Conservation (phyloP, 30 jellyfish, hydroid and myxozoan species). For the Turritopsis rubra region DNA sequence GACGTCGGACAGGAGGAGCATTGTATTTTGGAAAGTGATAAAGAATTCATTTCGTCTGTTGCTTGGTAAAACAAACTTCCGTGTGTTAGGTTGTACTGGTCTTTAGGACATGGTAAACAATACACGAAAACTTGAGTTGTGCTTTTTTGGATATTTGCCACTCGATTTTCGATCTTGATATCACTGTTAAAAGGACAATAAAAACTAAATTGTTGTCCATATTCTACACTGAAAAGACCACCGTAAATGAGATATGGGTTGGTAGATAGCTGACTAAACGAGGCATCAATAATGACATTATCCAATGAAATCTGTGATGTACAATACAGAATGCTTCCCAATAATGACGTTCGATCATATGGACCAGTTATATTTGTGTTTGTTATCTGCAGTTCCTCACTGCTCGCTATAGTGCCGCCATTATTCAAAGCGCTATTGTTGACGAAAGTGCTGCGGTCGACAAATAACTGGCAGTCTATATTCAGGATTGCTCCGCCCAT, state of each 20-base stretch:
- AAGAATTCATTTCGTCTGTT: neutral
- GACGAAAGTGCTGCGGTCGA: neutral
- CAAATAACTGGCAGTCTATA: neutral
- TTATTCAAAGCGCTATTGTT: neutral
- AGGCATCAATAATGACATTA: neutral
- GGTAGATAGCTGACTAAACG: neutral
- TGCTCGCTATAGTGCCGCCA: neutral
- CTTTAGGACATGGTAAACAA: neutral
- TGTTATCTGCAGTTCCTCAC: neutral
- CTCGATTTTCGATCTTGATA: neutral
- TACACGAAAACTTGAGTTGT: neutral
- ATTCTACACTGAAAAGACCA: neutral
- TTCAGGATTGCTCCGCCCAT: neutral
- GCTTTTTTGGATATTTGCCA: neutral
- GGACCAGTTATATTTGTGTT: neutral
- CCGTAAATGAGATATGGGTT: neutral
- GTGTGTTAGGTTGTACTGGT: neutral
- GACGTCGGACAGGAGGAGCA: constrained; percentile 2
- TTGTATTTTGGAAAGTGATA: neutral
- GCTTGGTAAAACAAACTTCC: neutral
- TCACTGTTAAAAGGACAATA: neutral
- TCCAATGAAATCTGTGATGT: neutral
- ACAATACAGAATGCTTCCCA: neutral
- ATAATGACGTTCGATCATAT: neutral
- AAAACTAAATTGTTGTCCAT: neutral